Evolutionary conservation across 2,797 vertebrate genomes (phyloP).

Genomic region (Lepus oiostolus): DNA sequence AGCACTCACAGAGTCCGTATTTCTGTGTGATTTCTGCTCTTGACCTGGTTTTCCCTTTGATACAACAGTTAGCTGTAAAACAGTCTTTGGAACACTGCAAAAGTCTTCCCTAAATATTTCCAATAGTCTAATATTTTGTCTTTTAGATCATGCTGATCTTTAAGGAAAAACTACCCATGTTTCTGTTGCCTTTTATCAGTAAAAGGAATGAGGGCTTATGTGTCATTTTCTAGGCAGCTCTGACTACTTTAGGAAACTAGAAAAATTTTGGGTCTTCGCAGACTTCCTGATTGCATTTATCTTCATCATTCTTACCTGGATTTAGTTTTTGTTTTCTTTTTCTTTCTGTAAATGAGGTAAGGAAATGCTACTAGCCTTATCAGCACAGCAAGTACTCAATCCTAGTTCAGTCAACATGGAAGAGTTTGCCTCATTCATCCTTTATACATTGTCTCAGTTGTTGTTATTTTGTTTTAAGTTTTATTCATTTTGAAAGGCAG

Average conservation of each 20-base stretch:
- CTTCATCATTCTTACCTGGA: background rate
- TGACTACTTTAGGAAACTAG: slow-evolving; percentile 40
- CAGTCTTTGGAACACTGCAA: slow-evolving; percentile 25
- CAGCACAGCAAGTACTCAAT: slow-evolving; percentile 3
- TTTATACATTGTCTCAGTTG: slow-evolving; percentile 19
- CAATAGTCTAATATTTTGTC: slow-evolving; percentile 56
- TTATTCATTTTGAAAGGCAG: too few relatives aligned
- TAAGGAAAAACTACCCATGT: slow-evolving; percentile 23
- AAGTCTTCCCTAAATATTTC: slow-evolving; percentile 39
- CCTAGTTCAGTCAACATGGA: slow-evolving; percentile 35
- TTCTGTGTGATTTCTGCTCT: slow-evolving; percentile 63
- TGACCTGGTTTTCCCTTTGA: slow-evolving; percentile 27
- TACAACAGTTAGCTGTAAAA: slow-evolving; percentile 11
- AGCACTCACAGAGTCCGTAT: background rate
- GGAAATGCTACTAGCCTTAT: background rate
- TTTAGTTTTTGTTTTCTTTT: slow-evolving; percentile 42
- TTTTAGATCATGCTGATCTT: slow-evolving; percentile 41
- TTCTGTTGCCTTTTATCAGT: slow-evolving; percentile 32
- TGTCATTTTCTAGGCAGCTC: slow-evolving; percentile 22
- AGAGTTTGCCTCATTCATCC: slow-evolving; percentile 37
- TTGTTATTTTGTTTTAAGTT: too few relatives aligned
- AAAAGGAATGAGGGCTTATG: slow-evolving; percentile 49
- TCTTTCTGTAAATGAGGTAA: slow-evolving; percentile 44
- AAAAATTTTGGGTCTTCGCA: slow-evolving; percentile 54
- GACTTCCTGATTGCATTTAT: slow-evolving; percentile 32